Conservation (phyloP, 1,140 invertebrate genomes). For the Hypothenemus hampei region DNA sequence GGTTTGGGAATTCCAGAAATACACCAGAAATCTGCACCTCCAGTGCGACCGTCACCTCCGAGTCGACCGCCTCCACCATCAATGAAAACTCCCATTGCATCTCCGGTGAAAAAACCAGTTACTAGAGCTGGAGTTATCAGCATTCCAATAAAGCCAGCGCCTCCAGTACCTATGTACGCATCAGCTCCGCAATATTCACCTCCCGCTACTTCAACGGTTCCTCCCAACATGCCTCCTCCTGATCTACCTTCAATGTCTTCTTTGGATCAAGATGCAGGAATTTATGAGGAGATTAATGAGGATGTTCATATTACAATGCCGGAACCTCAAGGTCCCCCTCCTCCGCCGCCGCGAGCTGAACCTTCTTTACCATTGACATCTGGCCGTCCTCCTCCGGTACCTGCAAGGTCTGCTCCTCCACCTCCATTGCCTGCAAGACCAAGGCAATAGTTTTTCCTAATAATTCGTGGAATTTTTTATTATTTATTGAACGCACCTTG, state of each 20-base stretch:
- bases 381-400: slow-evolving; percentile 56
- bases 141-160: slow-evolving; percentile 39
- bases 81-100: slow-evolving; percentile 45
- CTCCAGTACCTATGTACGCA: slow-evolving; percentile 43
- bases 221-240: slow-evolving; percentile 49
- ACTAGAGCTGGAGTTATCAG: slow-evolving; percentile 45
- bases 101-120: slow-evolving; percentile 41
- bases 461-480: not conserved
- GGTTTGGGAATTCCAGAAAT: slow-evolving; percentile 42
- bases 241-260: slow-evolving; percentile 49
- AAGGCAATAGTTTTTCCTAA: slow-evolving; percentile 22
- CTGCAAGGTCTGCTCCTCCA: slow-evolving; percentile 57
- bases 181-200: slow-evolving; percentile 39
- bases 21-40: slow-evolving; percentile 38
- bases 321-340: slow-evolving; percentile 55
- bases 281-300: slow-evolving; percentile 55
- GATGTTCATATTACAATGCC: slow-evolving; percentile 40
- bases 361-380: slow-evolving; percentile 52
- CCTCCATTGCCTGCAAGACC: slow-evolving; percentile 68
- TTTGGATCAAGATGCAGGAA: slow-evolving; percentile 42
- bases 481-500: slow-evolving; percentile 4
- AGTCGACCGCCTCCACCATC: slow-evolving; percentile 38
- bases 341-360: slow-evolving; percentile 58
- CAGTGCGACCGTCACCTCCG: slow-evolving; percentile 37
- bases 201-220: slow-evolving; percentile 29